Conservation (phyloP, 1,140 invertebrate genomes). For the Neodiprion lecontei region DNA sequence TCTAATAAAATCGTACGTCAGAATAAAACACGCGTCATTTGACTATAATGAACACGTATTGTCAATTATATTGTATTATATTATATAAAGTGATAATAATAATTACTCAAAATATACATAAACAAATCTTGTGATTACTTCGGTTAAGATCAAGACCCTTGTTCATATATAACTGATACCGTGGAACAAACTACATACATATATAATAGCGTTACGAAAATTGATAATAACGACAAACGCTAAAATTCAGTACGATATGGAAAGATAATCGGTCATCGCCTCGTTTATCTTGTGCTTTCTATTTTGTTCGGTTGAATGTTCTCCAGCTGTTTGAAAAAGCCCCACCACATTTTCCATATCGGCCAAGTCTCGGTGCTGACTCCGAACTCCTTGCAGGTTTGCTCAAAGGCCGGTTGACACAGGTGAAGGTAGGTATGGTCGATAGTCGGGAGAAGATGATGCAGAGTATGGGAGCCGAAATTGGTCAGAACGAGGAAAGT, state of each 20-base stretch:
- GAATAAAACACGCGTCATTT: not conserved
- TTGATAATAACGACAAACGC: no score
- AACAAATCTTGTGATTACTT: no score
- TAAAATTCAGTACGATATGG: no score
- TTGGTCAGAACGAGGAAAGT: slow-evolving; percentile 72
- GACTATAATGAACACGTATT: slow-evolving; percentile 3
- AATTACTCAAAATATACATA: slow-evolving; percentile 6
- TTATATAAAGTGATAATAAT: slow-evolving; percentile 12
- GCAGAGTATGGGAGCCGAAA: slow-evolving; percentile 80
- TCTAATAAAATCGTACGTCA: not conserved
- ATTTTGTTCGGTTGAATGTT: slow-evolving; percentile 59
- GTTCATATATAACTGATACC: no score
- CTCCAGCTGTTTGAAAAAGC: slow-evolving; percentile 73
- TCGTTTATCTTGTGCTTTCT: not conserved
- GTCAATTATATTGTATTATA: slow-evolving; percentile 15
- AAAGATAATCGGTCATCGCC: not conserved
- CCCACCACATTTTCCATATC: slow-evolving; percentile 69
- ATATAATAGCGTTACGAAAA: no score
- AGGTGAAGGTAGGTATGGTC: slow-evolving; percentile 75
- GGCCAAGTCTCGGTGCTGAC: slow-evolving; percentile 64
- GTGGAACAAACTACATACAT: no score
- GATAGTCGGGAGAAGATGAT: slow-evolving; percentile 83
- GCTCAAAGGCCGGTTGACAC: slow-evolving; percentile 70
- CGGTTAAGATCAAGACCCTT: no score
- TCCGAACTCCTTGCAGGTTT: slow-evolving; percentile 76